Base-by-base conservation (phyloP, 2,888 invertebrate species). In the Tineola bisselliella region DNA sequence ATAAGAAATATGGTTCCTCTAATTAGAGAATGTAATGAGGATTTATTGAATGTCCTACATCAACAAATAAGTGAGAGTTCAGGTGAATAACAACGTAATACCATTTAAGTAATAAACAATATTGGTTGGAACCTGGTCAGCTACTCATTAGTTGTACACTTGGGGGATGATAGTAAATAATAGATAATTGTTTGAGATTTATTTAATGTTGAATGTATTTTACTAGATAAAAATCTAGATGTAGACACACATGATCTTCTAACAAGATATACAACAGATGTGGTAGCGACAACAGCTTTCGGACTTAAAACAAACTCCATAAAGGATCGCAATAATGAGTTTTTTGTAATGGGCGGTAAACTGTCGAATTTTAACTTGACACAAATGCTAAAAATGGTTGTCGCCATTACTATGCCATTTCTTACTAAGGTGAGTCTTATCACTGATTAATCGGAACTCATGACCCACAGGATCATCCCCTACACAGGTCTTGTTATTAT, bases 1-100 rank as follows among this genome's bases (percentile, higher is more conserved):
- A 88, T 90, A 87, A 81, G 82, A 52, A 66, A 70, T 2, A 88
- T 90, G 87, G 76, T 88, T 67, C 81, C 79, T 0, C 73, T 88
- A 61, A 88, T 90, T 31, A 11, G 15, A 11, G 58, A 58, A 13
- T 58, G 58, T 17, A 33, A 33, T 17, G 33, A 33, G n/a, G 65
- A 64, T 66, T 0, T 54, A 18, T 18, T 54, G 12, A 18, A 54
- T 54, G 18, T 17, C 5, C 25, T 54, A 12, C 25, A 54, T 54
- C 12, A 54, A 25, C 18, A 54, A 54, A 54, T 54, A 8, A 25
- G 25, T 12, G 25, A 54, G n/a, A 25, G 12, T 25, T 25, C 54
- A 54, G 25, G 54, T 54, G 18, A 54, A 18, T 48, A 48, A 3
- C 38, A 25, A 25, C 6, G 2, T 25, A 2, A 25, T 25, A 25